Base-by-base conservation (phyloP, 2,888 invertebrate species). In the Tachina fera region DNA sequence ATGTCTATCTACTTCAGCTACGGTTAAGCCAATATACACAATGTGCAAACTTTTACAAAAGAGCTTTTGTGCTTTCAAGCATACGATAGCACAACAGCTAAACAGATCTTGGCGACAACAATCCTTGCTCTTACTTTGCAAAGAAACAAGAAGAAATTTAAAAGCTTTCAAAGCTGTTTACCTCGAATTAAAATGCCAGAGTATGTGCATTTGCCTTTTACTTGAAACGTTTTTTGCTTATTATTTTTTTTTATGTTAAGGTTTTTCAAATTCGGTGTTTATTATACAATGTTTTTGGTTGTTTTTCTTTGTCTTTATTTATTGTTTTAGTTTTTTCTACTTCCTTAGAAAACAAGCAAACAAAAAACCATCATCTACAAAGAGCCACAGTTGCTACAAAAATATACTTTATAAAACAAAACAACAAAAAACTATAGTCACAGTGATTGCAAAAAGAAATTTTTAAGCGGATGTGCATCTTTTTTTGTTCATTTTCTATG, bases 381-480 rank as follows among this genome's bases (percentile, higher is more conserved):
- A 56, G 10, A 58, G 68, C 61, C 51, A 70, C 68, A 82, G 45
- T 82, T 60, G 74, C 67, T 49, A 53, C 80, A 74, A 39, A 58
- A 72, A 74, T 76, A 76, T 63, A 72, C 31, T 60, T 47, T 58
- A 72, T 68, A 60, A 19, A 56, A 75, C 53, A 53, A n/a, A 19
- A n/a, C 9, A 51, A 51, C 3, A 65, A 61, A 19, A 56, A 45
- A 31, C 6, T 71, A 39, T 49, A 63, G 71, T 39, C 43, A 14
- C 70, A 79, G 53, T 49, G 39, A 60, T 67, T 41, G 67, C 16
- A 39, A 19, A 63, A 77, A 60, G 72, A 75, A 70, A 70, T 19
- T 19, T 80, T 72, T 51, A 60, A 79, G 60, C 81, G 81, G 81
- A 84, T 81, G 68, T 81, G 31, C 63, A 78, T 70, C 45, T 72